phyloP scores from a whole-genome alignment of 1,140 invertebrate genomes.

The Frieseomelitta varia region DNA sequence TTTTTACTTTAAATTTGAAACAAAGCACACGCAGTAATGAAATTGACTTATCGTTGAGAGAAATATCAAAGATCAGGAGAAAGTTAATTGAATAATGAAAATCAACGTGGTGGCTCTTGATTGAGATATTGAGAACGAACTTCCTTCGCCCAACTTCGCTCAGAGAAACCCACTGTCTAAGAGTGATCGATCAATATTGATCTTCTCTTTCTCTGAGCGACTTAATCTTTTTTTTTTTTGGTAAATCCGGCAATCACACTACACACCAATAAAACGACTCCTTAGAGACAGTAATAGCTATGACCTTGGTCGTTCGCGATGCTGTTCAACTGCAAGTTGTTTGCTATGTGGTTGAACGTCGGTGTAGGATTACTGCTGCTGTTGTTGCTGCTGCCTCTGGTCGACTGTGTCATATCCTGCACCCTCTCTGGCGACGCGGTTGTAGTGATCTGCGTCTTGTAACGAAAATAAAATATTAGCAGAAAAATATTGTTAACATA shows the following conservation, averaged over 20 bases:
- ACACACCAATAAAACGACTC: slow-evolving; percentile 71
- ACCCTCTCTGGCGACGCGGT: slow-evolving; percentile 69
- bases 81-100: not conserved
- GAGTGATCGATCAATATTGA: not conserved
- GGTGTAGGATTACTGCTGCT: slow-evolving; percentile 69
- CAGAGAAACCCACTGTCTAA: slow-evolving; percentile 5
- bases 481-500: not conserved
- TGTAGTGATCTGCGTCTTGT: slow-evolving; percentile 60
- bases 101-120: not conserved
- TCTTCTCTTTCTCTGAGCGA: slow-evolving; percentile 35
- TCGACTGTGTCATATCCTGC: slow-evolving; percentile 65
- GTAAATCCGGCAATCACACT: slow-evolving; percentile 61
- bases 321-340: slow-evolving; percentile 78
- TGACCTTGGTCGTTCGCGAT: slow-evolving; percentile 80
- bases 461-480: not conserved
- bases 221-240: slow-evolving; percentile 30
- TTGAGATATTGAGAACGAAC: not conserved
- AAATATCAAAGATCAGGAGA: not conserved
- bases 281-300: slow-evolving; percentile 78
- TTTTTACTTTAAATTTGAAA: not conserved
- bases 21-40: not conserved
- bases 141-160: slow-evolving; percentile 11
- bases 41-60: no score
- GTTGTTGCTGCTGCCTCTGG: slow-evolving; percentile 68
- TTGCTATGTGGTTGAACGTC: slow-evolving; percentile 74